phyloP scores from a whole-genome alignment of 2,797 vertebrate species.

The Hydrolagus colliei region DNA sequence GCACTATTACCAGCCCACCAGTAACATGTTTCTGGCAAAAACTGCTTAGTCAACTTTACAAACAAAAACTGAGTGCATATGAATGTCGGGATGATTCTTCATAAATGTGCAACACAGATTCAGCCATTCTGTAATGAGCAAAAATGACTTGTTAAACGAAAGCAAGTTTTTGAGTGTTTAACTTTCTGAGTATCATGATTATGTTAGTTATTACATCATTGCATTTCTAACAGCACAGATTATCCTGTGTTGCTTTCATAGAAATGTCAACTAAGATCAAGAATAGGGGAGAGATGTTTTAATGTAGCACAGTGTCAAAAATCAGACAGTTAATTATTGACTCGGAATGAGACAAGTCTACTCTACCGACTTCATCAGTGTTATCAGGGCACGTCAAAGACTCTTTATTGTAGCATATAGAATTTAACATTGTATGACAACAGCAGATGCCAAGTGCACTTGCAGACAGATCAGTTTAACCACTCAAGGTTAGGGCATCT shows the following conservation, averaged over 20 bases:
- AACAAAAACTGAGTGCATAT: not conserved
- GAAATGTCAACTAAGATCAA: slow-evolving; percentile 25
- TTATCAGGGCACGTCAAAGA: slow-evolving; percentile 37
- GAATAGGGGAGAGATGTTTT: slow-evolving; percentile 8
- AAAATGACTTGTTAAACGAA: slow-evolving; percentile 22
- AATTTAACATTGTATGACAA: slow-evolving; percentile 49
- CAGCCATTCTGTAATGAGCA: slow-evolving; percentile 18
- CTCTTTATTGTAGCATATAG: slow-evolving; percentile 60
- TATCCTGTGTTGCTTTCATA: slow-evolving; percentile 22
- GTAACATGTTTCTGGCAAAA: not conserved
- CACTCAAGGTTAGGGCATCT: slow-evolving; percentile 51
- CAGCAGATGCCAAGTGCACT: slow-evolving; percentile 44
- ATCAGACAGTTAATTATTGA: slow-evolving; percentile 25
- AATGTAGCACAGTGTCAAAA: slow-evolving; percentile 17
- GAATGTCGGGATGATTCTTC: slow-evolving; percentile 15
- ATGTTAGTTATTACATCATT: slow-evolving; percentile 24
- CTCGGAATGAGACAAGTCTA: slow-evolving; percentile 16
- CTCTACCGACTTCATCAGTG: slow-evolving; percentile 11
- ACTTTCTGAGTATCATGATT: slow-evolving; percentile 9
- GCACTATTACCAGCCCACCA: not conserved
- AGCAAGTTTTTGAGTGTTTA: slow-evolving; percentile 25
- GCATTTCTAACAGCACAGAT: slow-evolving; percentile 24
- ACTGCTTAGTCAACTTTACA: not conserved
- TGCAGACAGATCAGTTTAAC: slow-evolving; percentile 45
- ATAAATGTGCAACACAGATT: slow-evolving; percentile 10